Evolutionary conservation across 2,113 vertebrate species (phyloP).

Genomic region (Chionis minor): DNA sequence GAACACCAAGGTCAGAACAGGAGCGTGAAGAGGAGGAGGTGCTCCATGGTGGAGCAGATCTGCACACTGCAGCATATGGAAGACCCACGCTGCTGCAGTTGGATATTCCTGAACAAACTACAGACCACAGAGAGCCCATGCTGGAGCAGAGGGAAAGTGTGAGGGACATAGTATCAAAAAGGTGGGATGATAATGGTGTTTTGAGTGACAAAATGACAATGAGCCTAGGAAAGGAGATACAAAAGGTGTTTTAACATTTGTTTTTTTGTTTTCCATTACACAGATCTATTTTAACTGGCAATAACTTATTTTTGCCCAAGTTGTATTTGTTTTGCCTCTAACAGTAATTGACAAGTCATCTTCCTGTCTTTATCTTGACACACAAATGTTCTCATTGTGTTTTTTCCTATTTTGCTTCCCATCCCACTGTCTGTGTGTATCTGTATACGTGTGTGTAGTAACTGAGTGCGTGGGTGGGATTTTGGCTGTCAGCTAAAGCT

Average conservation of each 20-base stretch:
- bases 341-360: neutral
- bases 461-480: neutral
- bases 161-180: neutral
- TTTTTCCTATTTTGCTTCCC: neutral
- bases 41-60: neutral
- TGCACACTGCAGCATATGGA: neutral
- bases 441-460: neutral
- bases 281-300: neutral
- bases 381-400: accelerated
- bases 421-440: neutral
- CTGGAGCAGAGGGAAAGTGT: neutral
- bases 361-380: neutral
- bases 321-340: neutral
- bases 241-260: accelerated
- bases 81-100: accelerated
- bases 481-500: neutral
- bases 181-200: neutral
- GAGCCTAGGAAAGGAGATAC: neutral
- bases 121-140: accelerated
- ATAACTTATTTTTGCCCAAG: neutral
- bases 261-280: neutral
- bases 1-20: neutral
- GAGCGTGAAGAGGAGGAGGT: neutral
- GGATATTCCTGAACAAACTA: neutral
- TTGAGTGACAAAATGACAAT: neutral